Conservation (phyloP, 2,797 vertebrate genomes). For the Centropyge bicolor region DNA sequence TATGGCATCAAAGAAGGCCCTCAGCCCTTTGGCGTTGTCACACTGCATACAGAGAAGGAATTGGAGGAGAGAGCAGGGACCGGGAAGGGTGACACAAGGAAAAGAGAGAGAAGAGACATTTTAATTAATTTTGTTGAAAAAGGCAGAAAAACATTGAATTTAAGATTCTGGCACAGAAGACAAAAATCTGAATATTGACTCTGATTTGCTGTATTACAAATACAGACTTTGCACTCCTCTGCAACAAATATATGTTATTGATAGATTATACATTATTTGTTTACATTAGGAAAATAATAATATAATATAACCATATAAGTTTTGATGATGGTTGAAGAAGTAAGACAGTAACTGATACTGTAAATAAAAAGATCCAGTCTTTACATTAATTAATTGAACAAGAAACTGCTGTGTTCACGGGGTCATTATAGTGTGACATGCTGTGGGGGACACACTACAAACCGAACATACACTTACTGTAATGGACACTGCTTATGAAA, state of each 20-base stretch:
- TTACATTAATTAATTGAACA: neutral
- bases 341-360: too few species aligned
- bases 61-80: neutral
- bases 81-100: neutral
- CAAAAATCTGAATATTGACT: neutral
- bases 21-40: slow-evolving; percentile 98
- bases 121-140: slow-evolving; percentile 8
- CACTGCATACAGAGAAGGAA: slow-evolving; percentile 85
- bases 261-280: neutral
- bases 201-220: neutral
- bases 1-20: slow-evolving; percentile 99
- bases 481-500: slow-evolving; percentile 19
- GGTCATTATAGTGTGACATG: slow-evolving; percentile 2
- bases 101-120: slow-evolving; percentile 5
- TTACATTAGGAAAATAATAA: neutral
- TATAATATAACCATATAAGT: too few species aligned
- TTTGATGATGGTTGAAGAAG: neutral
- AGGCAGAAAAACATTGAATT: neutral
- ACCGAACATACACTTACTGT: neutral
- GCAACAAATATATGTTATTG: neutral
- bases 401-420: slow-evolving; percentile 3
- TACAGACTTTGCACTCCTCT: neutral
- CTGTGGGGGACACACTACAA: neutral
- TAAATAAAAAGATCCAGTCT: slow-evolving; percentile 14
- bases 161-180: neutral